phyloP scores from a whole-genome alignment of 2,797 vertebrate genomes.

The Numenius phaeopus region DNA sequence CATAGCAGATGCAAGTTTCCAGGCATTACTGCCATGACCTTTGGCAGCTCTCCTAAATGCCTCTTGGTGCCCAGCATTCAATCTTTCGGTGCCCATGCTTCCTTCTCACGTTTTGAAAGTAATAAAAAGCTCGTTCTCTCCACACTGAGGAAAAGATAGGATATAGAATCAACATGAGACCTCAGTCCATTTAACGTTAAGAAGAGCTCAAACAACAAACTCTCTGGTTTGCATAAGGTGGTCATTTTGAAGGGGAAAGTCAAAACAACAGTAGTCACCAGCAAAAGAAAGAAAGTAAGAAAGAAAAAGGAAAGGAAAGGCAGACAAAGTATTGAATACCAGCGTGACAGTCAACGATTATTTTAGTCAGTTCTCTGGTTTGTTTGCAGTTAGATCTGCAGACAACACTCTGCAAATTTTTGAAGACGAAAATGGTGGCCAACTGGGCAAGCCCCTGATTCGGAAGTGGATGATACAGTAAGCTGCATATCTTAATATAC shows the following conservation, averaged over 20 bases:
- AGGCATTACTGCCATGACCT: background rate
- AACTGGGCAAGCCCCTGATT: background rate
- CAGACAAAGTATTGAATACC: background rate
- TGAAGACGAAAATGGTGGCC: background rate
- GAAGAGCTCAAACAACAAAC: background rate
- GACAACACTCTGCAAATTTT: background rate
- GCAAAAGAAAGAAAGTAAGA: background rate
- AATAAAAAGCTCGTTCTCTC: background rate
- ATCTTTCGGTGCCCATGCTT: background rate
- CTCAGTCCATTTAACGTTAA: background rate
- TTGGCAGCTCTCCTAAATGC: background rate
- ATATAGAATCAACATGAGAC: background rate
- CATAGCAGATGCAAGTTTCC: background rate
- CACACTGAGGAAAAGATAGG: background rate
- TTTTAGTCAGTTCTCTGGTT: background rate
- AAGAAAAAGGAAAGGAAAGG: background rate
- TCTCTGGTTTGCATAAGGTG: background rate
- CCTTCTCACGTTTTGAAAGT: background rate
- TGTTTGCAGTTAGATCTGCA: background rate
- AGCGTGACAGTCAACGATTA: background rate
- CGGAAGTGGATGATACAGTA: background rate
- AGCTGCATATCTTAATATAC: background rate
- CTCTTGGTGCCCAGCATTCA: background rate
- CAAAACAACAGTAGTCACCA: background rate
- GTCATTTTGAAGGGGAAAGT: background rate